Conservation (phyloP, 2,113 vertebrate species). For the Monarcha castaneiventris region DNA sequence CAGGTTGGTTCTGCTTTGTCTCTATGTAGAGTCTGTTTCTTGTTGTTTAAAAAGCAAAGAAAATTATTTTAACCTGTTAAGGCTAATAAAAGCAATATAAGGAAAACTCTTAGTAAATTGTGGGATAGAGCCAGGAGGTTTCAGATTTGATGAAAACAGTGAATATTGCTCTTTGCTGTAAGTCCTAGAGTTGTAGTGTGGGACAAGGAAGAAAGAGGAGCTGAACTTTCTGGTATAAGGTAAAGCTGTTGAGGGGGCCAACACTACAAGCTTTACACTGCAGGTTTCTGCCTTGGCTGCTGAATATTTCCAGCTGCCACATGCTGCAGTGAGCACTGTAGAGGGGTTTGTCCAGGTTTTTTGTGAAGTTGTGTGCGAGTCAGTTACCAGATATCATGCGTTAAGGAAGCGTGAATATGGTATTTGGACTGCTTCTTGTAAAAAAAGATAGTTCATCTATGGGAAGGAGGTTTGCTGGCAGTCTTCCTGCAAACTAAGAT, state of each 20-base stretch:
- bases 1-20: conserved; percentile 81
- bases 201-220: neutral
- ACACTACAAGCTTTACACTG: neutral
- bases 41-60: neutral
- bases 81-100: neutral
- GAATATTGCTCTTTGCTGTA: neutral
- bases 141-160: neutral
- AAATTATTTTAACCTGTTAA: neutral
- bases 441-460: neutral
- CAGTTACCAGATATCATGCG: neutral
- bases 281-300: neutral
- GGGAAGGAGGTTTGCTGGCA: conserved; percentile 36
- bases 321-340: neutral
- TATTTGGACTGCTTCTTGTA: conserved; percentile 35
- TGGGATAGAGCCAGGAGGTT: neutral
- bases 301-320: conserved; percentile 33
- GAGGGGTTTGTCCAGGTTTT: neutral
- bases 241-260: neutral
- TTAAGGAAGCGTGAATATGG: conserved; percentile 3
- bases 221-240: neutral
- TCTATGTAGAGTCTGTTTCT: neutral
- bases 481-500: conserved; percentile 33
- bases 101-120: neutral
- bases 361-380: neutral
- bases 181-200: neutral